Evolutionary conservation across 2,797 vertebrate species (phyloP).

Genomic region (Macroramphosus scolopax): DNA sequence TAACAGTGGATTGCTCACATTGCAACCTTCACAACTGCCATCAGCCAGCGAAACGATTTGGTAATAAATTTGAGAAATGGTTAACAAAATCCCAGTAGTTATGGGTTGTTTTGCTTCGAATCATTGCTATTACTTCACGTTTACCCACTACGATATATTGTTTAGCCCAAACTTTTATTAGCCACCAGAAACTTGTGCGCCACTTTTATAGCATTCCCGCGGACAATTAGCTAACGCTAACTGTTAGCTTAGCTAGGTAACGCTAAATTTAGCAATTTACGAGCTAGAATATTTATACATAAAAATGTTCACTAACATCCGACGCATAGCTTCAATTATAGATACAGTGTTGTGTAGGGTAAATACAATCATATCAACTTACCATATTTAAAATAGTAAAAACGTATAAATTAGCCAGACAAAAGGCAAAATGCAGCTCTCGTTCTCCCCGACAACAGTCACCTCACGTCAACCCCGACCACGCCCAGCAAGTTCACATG

Average conservation of each 20-base stretch:
- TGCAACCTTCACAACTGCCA: no score
- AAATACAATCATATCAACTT: constrained; percentile 6
- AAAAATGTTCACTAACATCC: accelerated
- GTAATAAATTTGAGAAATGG: no score
- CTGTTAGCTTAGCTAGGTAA: constrained; percentile 1
- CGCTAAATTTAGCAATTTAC: background rate
- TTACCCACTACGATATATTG: no score
- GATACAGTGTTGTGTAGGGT: accelerated
- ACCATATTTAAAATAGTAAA: constrained; percentile 69
- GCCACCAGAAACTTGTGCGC: background rate
- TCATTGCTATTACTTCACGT: no score
- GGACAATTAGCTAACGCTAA: no score
- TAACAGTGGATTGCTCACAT: no score
- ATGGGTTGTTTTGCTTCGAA: no score
- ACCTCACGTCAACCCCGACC: background rate
- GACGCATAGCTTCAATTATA: accelerated
- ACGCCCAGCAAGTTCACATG: constrained; percentile 37
- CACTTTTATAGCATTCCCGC: no score
- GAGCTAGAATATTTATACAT: background rate
- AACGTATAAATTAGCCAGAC: constrained; percentile 27
- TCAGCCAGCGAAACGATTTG: no score
- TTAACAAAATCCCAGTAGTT: no score
- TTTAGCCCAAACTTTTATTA: no score
- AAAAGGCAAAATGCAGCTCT: background rate
- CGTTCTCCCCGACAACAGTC: constrained; percentile 10